Percentiles rank a stretch among this genome's conserved stretches.
phyloP scores from a whole-genome alignment of 1,140 invertebrate species.

The Pseudomyrmex dendroicus region DNA sequence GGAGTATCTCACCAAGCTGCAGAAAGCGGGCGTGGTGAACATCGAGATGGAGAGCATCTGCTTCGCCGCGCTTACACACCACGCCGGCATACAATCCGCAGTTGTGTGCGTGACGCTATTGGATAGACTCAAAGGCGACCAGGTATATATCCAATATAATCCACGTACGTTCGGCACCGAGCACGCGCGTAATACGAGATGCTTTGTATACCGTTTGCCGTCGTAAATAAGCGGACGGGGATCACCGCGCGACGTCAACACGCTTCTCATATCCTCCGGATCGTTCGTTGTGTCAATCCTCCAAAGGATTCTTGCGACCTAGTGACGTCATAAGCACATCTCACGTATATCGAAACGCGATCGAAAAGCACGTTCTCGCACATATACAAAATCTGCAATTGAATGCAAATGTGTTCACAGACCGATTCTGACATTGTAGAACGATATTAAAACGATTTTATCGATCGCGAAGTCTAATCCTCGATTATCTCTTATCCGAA shows the following conservation, averaged over 20 bases:
- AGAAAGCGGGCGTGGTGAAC: slow-evolving; percentile 94
- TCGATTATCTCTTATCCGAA: slow-evolving; percentile 79
- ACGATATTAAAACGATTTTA: background rate
- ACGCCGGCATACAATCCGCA: slow-evolving; percentile 96
- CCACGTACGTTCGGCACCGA: too few relatives aligned
- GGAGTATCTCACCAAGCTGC: slow-evolving; percentile 92
- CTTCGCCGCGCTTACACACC: slow-evolving; percentile 97
- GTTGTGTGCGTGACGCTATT: slow-evolving; percentile 97
- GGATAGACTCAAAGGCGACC: slow-evolving; percentile 97
- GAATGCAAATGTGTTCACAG: background rate
- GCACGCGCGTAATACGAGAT: too few relatives aligned
- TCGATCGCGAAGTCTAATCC: background rate
- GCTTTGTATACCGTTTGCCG: background rate
- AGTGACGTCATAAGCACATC: background rate
- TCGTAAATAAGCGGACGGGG: background rate
- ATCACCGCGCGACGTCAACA: background rate
- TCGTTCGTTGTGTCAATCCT: background rate
- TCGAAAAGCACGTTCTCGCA: background rate
- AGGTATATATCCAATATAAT: slow-evolving; percentile 88
- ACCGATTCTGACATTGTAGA: background rate
- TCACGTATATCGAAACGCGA: background rate
- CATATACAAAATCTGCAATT: background rate
- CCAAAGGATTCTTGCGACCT: background rate
- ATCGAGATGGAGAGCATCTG: slow-evolving; percentile 99
- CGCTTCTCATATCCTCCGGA: too few relatives aligned